phyloP scores from a whole-genome alignment of 2,113 vertebrate species.

The Amphiprion ocellaris region DNA sequence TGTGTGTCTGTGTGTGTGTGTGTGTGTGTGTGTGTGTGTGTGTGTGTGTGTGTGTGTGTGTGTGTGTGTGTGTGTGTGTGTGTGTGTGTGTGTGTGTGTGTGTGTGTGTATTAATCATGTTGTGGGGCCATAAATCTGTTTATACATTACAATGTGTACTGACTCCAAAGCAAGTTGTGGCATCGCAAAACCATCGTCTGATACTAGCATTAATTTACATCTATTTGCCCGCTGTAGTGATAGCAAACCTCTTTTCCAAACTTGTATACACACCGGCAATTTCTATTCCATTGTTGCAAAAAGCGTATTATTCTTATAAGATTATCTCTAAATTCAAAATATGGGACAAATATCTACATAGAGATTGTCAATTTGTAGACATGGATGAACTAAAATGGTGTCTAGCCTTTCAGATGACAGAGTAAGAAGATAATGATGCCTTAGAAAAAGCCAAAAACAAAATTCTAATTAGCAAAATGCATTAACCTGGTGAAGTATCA shows the following conservation, averaged over 20 bases:
- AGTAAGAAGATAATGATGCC: too few relatives aligned
- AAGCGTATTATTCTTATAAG: neutral
- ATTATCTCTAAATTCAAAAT: neutral
- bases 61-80: neutral
- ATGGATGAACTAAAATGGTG: neutral
- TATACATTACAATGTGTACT: neutral
- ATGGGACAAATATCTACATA: neutral
- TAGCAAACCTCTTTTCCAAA: too few relatives aligned
- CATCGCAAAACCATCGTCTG: neutral
- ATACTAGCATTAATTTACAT: neutral
- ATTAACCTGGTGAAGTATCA: too few relatives aligned
- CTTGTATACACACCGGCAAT: too few relatives aligned
- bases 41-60: slow-evolving; percentile 2
- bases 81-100: slow-evolving; percentile 4
- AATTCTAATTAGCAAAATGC: too few relatives aligned
- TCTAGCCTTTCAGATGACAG: too few relatives aligned
- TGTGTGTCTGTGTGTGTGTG: neutral
- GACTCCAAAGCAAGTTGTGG: neutral
- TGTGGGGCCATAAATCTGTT: slow-evolving; percentile 6
- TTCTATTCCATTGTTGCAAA: too few relatives aligned
- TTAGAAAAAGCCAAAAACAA: too few relatives aligned
- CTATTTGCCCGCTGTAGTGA: neutral
- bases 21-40: slow-evolving; percentile 5
- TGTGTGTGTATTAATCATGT: neutral
- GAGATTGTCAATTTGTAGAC: neutral